These are phyloP conservation scores for Meleagris gallopavo DNA, from an alignment of 2,113 vertebrate species.

Conservation along the genomic window DNA sequence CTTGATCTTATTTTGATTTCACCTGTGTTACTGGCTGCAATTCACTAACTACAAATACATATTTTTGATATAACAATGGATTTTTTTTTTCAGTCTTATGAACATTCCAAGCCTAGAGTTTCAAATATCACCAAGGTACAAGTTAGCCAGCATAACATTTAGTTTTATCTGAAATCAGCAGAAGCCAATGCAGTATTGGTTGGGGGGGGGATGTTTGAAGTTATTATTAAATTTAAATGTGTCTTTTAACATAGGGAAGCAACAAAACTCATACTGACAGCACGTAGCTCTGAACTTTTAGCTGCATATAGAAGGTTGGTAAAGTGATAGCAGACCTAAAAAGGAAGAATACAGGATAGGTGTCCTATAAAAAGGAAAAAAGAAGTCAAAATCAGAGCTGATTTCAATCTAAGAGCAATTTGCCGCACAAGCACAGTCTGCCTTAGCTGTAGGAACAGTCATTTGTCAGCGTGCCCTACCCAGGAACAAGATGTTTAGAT, in stretches of 20 bases:
- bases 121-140: neutral
- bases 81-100: neutral
- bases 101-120: neutral
- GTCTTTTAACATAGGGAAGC: neutral
- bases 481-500: neutral
- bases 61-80: neutral
- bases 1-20: neutral
- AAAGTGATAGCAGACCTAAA: neutral
- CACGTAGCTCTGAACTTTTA: neutral
- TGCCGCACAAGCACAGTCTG: neutral
- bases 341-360: neutral
- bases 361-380: neutral
- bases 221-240: neutral
- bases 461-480: neutral
- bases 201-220: neutral
- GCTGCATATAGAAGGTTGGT: neutral
- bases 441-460: neutral
- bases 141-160: neutral
- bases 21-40: rapidly evolving
- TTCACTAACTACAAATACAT: neutral
- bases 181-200: neutral
- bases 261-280: neutral
- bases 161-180: neutral
- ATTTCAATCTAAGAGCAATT: neutral
- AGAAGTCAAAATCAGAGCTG: neutral